These are phyloP conservation scores for Congeria kusceri DNA, from an alignment of 2,888 invertebrate species.

Conservation along the genomic window DNA sequence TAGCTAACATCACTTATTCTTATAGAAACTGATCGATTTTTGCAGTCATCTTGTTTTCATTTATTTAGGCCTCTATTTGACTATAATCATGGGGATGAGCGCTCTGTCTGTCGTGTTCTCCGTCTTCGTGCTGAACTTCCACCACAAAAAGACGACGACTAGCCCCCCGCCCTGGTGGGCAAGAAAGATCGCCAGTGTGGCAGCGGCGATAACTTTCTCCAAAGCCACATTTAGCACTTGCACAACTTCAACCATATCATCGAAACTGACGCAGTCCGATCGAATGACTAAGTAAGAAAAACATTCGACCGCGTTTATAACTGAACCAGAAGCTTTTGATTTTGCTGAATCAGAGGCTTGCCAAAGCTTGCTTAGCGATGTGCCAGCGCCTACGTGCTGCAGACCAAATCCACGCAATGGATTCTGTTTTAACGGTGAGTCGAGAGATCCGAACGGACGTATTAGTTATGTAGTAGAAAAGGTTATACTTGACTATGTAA, in stretches of 20 bases:
- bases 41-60: no score
- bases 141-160: constrained; percentile 81
- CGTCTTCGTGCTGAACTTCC: constrained; percentile 85
- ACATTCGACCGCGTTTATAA: background rate
- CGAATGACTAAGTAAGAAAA: background rate
- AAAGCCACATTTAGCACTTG: constrained; percentile 56
- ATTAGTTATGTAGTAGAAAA: constrained; percentile 60
- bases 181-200: constrained; percentile 71
- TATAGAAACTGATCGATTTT: no score
- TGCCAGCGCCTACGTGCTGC: background rate
- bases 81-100: constrained; percentile 86
- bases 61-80: constrained; percentile 85
- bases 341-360: background rate
- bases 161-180: constrained; percentile 81
- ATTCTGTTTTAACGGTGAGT: background rate
- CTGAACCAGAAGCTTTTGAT: background rate
- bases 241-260: background rate
- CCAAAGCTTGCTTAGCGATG: background rate
- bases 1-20: no score
- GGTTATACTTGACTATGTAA: constrained; percentile 79
- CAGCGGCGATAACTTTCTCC: constrained; percentile 72
- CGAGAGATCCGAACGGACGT: background rate
- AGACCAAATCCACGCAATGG: background rate
- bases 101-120: constrained; percentile 85
- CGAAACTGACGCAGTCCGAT: background rate